Evolutionary conservation across 2,113 vertebrate genomes (phyloP).

Genomic region (Morone chrysops): DNA sequence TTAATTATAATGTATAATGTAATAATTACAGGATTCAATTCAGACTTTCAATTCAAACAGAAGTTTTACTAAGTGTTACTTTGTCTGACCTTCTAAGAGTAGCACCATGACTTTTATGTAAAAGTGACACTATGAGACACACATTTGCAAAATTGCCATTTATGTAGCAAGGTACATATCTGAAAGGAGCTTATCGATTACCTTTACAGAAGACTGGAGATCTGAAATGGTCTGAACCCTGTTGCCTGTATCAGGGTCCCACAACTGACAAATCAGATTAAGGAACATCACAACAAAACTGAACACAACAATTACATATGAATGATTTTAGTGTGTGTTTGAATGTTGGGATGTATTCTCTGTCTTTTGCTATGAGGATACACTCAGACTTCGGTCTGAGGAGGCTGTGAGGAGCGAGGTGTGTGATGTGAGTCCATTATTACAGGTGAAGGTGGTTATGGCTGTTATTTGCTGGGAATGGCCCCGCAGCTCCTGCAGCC

Average conservation of each 20-base stretch:
- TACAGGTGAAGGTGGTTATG: slow-evolving; percentile 83
- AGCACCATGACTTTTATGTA: background rate
- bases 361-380: slow-evolving; percentile 85
- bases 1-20: no score
- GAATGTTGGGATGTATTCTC: background rate
- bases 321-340: background rate
- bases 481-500: slow-evolving; percentile 89
- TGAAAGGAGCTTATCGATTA: slow-evolving; percentile 55
- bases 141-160: background rate
- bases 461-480: slow-evolving; percentile 96
- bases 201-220: slow-evolving; percentile 96
- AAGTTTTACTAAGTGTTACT: background rate
- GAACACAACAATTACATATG: background rate
- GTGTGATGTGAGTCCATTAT: slow-evolving; percentile 68
- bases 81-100: background rate
- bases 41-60: background rate
- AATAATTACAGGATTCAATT: no score
- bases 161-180: background rate
- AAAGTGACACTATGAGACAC: no score
- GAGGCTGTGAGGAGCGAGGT: slow-evolving; percentile 91
- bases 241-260: slow-evolving; percentile 90
- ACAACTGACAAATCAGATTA: slow-evolving; percentile 84
- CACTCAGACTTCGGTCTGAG: slow-evolving; percentile 92
- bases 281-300: slow-evolving; percentile 55
- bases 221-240: slow-evolving; percentile 89